Percentiles rank a stretch among this genome's conserved stretches.
phyloP scores from a whole-genome alignment of 2,113 vertebrate genomes.

The Sceloporus undulatus region DNA sequence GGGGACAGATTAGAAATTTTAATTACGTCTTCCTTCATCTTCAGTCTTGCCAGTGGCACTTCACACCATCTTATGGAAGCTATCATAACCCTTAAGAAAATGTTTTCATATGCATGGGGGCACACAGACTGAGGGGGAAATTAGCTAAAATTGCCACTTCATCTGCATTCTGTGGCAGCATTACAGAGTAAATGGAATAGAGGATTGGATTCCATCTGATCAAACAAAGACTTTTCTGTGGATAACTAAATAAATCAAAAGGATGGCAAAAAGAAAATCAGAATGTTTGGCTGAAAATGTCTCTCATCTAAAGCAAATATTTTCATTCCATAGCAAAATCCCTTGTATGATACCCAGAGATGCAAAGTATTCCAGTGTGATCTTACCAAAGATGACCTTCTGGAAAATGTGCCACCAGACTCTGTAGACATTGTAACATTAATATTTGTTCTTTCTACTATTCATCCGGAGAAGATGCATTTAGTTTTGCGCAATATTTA shows the following conservation, averaged over 20 bases:
- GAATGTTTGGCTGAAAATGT: constrained; percentile 5
- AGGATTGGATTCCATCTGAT: neutral
- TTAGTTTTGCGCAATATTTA: constrained; percentile 86
- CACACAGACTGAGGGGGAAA: too few species aligned
- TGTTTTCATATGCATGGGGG: too few species aligned
- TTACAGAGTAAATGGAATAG: too few species aligned
- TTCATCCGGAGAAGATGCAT: constrained; percentile 96
- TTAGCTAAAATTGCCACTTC: too few species aligned
- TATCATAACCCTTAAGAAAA: too few species aligned
- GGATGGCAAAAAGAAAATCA: neutral
- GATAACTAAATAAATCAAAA: neutral
- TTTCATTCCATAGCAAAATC: constrained; percentile 83
- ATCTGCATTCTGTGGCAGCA: too few species aligned
- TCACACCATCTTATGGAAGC: too few species aligned
- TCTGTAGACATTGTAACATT: constrained; percentile 88
- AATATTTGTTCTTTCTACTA: constrained; percentile 94
- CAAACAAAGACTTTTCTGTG: neutral
- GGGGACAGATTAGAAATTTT: too few species aligned
- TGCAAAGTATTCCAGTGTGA: constrained; percentile 96
- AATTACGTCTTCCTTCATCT: too few species aligned
- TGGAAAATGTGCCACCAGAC: constrained; percentile 79
- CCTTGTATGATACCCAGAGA: constrained; percentile 82
- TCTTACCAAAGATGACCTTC: constrained; percentile 90
- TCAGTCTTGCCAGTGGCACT: too few species aligned
- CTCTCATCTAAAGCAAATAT: constrained; percentile 32